Base-by-base conservation (phyloP, 64 coral and sea anemone genomes). In the Pocillopora verrucosa region DNA sequence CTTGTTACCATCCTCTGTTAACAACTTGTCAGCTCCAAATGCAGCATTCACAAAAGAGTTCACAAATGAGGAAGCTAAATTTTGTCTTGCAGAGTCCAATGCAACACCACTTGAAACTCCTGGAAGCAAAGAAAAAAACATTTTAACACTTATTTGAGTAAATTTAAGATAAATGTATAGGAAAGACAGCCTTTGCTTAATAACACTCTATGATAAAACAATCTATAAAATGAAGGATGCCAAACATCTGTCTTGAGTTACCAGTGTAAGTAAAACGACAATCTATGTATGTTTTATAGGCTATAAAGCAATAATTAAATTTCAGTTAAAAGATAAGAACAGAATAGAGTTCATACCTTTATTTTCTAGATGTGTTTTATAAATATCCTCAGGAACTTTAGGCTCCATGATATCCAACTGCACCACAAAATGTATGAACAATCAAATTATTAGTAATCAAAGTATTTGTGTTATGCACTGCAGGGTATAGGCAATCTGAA, bases 401-500 rank as follows among this genome's bases (percentile, higher is more conserved):
- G 96, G 96, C 65, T 98, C 96, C 96, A 98, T 94, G 69, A 98
- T 98, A 73, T 98, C 96, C 76, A 98, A 38, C 96, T 98, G 35
- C 20, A 89, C 56, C 1, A 13, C 9, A 16, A 30, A 15, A 38
- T 72, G 14, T 56, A 59, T 63, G 14, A 59, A 34, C 14, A 37
- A 51, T 13, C 14, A 76, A 4, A 19, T 76, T 13, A 22, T 20
- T 16, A 67, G 22, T 22, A 67, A 6, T 51, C 7, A 51, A 4
- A 51, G 41, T 51, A 51, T 51, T 51, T 51, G 3, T 51, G 41
- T 51, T 51, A 51, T 51, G 41, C 7, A 4, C 41, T 51, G 7
- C 41, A 51, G 41, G 41, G 7, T 51, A 51, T 30, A 30, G 30
- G 30, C 30, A 30, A 30, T 30, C 30, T 30, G 30, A 30, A 30